Evolutionary conservation across 2,113 vertebrate genomes (phyloP), one percentile per base, ranked within the genome.

Genomic region (Micronycteris hirsuta): DNA sequence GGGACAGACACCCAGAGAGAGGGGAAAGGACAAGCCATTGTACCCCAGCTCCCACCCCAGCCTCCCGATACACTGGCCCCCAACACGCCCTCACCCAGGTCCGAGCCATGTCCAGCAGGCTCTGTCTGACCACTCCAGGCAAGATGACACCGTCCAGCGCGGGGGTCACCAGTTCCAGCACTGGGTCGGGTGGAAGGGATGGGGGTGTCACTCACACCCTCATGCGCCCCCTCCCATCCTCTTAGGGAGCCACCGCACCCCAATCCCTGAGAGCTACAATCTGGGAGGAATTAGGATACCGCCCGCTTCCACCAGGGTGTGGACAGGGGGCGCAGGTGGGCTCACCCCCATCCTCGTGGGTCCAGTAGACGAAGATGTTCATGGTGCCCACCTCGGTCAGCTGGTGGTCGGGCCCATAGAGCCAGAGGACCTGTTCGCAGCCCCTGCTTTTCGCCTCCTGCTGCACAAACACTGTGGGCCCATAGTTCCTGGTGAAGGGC

Each of bases 341-440:
- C 98, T 97, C 97, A 99, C 99, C 99, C 97, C 99, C 99, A 0
- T 99, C 96, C 78, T 98, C 89, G 1, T 99, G 98, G 95, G 98
- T 99, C 99, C 99, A 99, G 98, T 98, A 99, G 98, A 99, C 38
- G 97, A 99, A 99, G 98, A 99, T 99, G 98, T 99, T 99, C 99
- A 99, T 99, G 97, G 99, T 99, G 68, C 99, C 99, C 31, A 99
- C 99, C 97, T 99, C 99, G 0, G 99, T 99, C 98, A 99, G 98
- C 98, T 99, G 98, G 94, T 99, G 99, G 7, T 99, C 61, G 0
- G 98, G 97, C 2, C 99, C 99, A 0, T 99, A 99, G 13, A 99
- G 98, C 99, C 99, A 99, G 67, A 99, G 98, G 0, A 99, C 99
- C 97, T 99, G 99, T 97, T 99, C 99, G 19, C 99, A 99, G 88